phyloP scores from a whole-genome alignment of 2,113 vertebrate genomes.

The Steatornis caripensis region DNA sequence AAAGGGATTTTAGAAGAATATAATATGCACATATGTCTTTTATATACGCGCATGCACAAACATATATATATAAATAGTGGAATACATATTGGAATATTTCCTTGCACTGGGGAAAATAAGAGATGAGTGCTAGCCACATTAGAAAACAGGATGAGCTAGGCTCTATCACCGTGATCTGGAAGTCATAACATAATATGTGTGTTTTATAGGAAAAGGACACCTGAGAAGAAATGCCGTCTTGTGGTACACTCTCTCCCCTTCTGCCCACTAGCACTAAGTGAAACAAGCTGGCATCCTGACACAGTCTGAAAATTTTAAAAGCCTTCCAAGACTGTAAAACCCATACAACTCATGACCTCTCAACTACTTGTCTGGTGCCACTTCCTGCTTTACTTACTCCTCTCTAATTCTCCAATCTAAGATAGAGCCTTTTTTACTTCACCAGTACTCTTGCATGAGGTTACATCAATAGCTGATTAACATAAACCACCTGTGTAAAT shows the following conservation, averaged over 20 bases:
- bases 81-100: not conserved
- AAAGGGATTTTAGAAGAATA: not conserved
- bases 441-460: not conserved
- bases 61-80: not conserved
- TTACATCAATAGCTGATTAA: not conserved
- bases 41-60: not conserved
- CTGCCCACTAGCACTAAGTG: not conserved
- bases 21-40: not conserved
- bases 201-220: not conserved
- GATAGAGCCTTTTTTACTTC: not conserved
- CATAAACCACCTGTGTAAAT: not conserved
- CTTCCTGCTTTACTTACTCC: not conserved
- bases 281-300: not conserved
- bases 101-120: not conserved
- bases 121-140: not conserved
- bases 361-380: not conserved
- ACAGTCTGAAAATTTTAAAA: not conserved
- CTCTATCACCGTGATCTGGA: not conserved
- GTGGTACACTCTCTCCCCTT: not conserved
- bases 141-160: not conserved
- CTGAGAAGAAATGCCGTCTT: not conserved
- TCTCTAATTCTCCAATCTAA: not conserved
- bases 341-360: not conserved
- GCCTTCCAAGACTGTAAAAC: not conserved
- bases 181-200: not conserved